Percentiles rank a stretch among this genome's conserved stretches.
These are phyloP conservation scores for Sarcophaga peregrina DNA, from an alignment of 1,140 invertebrate species.

Conservation along the genomic window DNA sequence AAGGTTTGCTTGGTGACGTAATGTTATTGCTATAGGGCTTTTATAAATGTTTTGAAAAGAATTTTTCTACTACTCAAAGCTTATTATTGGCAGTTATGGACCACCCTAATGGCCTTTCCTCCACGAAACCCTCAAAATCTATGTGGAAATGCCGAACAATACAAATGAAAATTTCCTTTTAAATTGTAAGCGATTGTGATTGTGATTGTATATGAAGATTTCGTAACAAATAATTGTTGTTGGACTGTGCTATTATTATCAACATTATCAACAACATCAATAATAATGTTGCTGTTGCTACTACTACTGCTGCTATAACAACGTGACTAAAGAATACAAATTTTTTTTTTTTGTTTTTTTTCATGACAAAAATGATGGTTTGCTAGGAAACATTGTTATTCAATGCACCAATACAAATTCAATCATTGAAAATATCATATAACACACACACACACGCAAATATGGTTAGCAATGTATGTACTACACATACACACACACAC, in stretches of 20 bases:
- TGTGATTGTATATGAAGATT: neutral
- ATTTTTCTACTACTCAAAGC: too few species aligned
- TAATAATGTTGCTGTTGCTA: neutral
- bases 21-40: too few species aligned
- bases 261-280: too few species aligned
- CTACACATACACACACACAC: too few species aligned
- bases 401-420: neutral
- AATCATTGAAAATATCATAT: neutral
- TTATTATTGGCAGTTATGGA: too few species aligned
- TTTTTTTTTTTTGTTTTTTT: neutral
- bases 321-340: constrained; percentile 16
- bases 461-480: neutral
- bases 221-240: neutral
- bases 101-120: too few species aligned
- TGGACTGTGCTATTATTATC: too few species aligned
- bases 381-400: neutral
- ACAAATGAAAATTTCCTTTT: neutral
- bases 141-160: neutral
- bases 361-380: neutral
- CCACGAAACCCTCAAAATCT: too few species aligned
- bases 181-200: neutral
- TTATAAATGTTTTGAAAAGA: too few species aligned
- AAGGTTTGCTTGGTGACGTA: too few species aligned
- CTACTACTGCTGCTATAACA: neutral
- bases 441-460: neutral